Conservation (phyloP, 1,140 invertebrate genomes). For the Coelopa frigida region DNA sequence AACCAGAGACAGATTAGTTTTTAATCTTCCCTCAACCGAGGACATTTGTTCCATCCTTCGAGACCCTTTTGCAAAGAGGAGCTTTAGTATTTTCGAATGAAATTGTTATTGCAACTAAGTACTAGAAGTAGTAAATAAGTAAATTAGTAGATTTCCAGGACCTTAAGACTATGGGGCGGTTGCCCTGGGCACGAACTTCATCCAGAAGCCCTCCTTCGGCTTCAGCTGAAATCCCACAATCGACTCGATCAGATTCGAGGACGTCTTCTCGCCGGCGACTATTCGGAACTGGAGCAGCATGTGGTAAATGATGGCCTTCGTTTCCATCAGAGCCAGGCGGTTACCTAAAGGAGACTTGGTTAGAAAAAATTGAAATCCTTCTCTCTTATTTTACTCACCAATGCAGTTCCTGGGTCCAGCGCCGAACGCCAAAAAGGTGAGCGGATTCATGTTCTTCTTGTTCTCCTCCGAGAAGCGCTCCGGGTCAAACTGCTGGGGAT, state of each 20-base stretch:
- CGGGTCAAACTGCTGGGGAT: constrained; percentile 52
- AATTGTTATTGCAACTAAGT: no score
- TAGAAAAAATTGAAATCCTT: no score
- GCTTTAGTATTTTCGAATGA: no score
- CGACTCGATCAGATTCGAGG: constrained; percentile 23
- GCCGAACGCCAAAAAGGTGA: constrained; percentile 56
- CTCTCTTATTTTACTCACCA: constrained; percentile 50
- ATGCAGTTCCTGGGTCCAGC: constrained; percentile 57
- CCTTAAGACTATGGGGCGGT: no score
- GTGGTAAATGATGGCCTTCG: constrained; percentile 41
- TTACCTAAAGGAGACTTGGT: no score
- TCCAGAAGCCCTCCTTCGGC: constrained; percentile 35
- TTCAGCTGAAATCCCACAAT: constrained; percentile 21
- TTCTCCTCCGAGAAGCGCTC: constrained; percentile 54
- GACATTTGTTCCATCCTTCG: no score
- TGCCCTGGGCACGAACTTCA: constrained; percentile 25
- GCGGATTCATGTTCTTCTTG: constrained; percentile 47
- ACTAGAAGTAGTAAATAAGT: no score
- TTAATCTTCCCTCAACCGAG: no score
- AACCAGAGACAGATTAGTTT: no score
- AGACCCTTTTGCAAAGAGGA: no score
- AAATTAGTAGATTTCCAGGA: no score
- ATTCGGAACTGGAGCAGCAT: constrained; percentile 31
- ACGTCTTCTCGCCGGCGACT: constrained; percentile 35
- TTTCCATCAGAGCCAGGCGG: constrained; percentile 47